These are phyloP conservation scores for Drosophila nigrodunni DNA, from an alignment of 1,140 invertebrate genomes.

Conservation along the genomic window DNA sequence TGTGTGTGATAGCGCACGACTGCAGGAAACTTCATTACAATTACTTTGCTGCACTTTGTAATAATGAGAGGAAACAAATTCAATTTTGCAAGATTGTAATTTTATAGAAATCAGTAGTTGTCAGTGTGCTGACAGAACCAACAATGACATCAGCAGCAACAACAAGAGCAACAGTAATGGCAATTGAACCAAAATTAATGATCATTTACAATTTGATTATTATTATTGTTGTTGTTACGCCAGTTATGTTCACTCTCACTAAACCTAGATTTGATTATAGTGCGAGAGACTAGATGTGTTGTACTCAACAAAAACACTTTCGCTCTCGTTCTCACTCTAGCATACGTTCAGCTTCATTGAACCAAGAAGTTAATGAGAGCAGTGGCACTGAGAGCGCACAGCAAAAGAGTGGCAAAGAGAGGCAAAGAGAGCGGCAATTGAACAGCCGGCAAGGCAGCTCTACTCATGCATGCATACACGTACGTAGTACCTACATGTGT, in stretches of 20 bases:
- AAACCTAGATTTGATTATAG: not conserved
- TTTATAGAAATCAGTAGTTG: not conserved
- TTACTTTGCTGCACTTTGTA: not conserved
- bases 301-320: not conserved
- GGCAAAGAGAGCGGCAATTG: conserved; percentile 1
- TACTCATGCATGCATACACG: conserved; percentile 6
- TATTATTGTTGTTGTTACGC: not conserved
- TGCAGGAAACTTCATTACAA: not conserved
- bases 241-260: not conserved
- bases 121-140: not conserved
- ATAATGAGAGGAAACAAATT: conserved; percentile 2
- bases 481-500: not conserved
- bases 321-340: conserved; percentile 6
- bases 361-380: conserved; percentile 11
- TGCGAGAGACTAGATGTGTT: not conserved
- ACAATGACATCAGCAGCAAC: not conserved
- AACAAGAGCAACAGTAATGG: not conserved
- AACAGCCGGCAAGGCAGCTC: conserved; percentile 26
- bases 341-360: conserved; percentile 16
- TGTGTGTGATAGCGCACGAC: not conserved
- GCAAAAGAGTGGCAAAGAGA: conserved; percentile 1
- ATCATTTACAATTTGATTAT: not conserved
- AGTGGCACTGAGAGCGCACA: not conserved
- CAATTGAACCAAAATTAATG: conserved; percentile 2
- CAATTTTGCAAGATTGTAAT: not conserved